phyloP scores from a whole-genome alignment of 2,888 invertebrate genomes.

The Drosophila anomalata region DNA sequence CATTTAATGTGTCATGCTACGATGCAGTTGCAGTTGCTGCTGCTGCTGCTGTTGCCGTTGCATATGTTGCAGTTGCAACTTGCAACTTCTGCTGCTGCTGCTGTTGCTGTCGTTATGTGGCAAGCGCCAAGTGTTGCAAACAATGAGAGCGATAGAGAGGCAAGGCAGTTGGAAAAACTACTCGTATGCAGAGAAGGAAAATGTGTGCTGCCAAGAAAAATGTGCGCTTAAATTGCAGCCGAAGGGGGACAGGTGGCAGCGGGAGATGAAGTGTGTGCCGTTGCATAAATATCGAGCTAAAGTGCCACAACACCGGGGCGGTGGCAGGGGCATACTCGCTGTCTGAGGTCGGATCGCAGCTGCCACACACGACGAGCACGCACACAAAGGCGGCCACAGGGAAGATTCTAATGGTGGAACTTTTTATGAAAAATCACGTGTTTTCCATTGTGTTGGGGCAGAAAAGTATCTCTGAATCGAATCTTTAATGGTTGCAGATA shows the following conservation, averaged over 20 bases:
- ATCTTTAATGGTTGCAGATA: not conserved
- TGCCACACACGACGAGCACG: constrained; percentile 73
- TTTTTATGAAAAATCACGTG: no score
- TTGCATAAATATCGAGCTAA: constrained; percentile 77
- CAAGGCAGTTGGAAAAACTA: constrained; percentile 72
- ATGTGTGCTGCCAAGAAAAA: constrained; percentile 78
- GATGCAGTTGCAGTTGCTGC: constrained; percentile 74
- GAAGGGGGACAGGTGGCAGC: constrained; percentile 26
- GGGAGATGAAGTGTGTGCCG: constrained; percentile 72
- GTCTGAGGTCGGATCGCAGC: constrained; percentile 56
- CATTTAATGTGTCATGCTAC: constrained; percentile 78
- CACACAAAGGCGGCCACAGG: constrained; percentile 38
- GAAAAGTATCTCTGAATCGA: not conserved
- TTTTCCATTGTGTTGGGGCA: not conserved
- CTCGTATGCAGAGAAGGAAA: constrained; percentile 68
- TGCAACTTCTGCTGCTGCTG: constrained; percentile 55
- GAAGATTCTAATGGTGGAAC: not conserved
- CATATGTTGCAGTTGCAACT: constrained; percentile 78
- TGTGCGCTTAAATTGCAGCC: constrained; percentile 77
- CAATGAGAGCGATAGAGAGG: constrained; percentile 49
- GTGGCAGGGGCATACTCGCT: constrained; percentile 18
- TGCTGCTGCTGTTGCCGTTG: constrained; percentile 48
- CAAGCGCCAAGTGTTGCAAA: constrained; percentile 80
- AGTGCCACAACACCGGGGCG: constrained; percentile 57
- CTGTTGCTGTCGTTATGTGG: constrained; percentile 72